Evolutionary conservation across 2,888 invertebrate species (phyloP), one percentile per base, ranked within the genome.

Genomic region (Caprella mutica): DNA sequence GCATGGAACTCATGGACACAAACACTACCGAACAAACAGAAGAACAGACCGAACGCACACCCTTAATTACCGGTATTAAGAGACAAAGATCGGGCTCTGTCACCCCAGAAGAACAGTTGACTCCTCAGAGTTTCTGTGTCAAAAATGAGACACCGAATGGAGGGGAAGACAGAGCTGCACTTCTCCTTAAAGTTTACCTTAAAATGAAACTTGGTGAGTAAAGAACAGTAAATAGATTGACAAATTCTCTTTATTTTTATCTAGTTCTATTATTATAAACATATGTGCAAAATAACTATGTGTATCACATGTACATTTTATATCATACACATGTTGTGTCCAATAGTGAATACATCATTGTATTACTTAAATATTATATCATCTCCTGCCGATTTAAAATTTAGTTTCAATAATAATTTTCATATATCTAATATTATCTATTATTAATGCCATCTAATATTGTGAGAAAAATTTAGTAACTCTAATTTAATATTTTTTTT

Each of bases 171-270:
- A 27, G 48, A 21, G 48, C 48, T 1, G 48, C 48, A 1, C 30
- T 48, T 2, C 48, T 48, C 19, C 48, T 48, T 30, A 48, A 30
- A n/a, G 48, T 48, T 8, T 48, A 48, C 38, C 40, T 40, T 14
- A 29, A 53, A 52, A 65, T 55, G 59, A 61, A 39, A 17, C 17
- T 40, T 6, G 30, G 40, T 38, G 19, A 40, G 40, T 42, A 12
- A 12, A 6, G n/a, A n/a, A 17, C 9, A 12, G 19, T 42, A 12
- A 12, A 12, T 42, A 12, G 9, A 12, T 42, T 8, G n/a, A 42
- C 19, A 42, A 12, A 42, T 42, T 6, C 9, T n/a, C 9, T 42
- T 12, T 42, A 42, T 42, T 12, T 42, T 9, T 6, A 42, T 42
- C n/a, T 42, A 42, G n/a, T 17, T 42, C n/a, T 42, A 42, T 42